These are phyloP conservation scores for Apis cerana DNA, from an alignment of 1,140 invertebrate species.

Conservation along the genomic window DNA sequence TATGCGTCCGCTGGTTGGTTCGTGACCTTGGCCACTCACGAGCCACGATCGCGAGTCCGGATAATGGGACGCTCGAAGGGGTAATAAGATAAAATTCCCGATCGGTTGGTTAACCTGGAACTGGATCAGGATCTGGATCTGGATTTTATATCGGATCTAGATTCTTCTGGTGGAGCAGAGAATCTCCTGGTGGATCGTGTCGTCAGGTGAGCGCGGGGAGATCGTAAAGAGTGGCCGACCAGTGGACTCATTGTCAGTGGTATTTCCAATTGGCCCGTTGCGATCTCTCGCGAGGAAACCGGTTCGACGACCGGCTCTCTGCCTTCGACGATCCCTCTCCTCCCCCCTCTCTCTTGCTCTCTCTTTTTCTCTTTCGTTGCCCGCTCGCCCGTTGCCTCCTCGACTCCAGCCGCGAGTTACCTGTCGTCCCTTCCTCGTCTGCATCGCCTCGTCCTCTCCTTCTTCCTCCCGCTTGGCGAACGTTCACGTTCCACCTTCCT, in stretches of 20 bases:
- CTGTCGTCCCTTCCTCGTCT: conserved; percentile 25
- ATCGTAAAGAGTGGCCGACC: conserved; percentile 57
- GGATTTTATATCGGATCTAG: conserved; percentile 51
- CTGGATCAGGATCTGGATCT: conserved; percentile 14
- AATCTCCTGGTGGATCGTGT: background rate
- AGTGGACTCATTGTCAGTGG: conserved; percentile 64
- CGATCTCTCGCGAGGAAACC: conserved; percentile 63
- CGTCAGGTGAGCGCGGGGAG: conserved; percentile 40
- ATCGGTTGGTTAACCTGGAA: conserved; percentile 1
- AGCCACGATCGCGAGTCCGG: conserved; percentile 17
- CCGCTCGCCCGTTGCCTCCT: background rate
- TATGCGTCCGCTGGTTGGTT: background rate
- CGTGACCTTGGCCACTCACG: conserved; percentile 28
- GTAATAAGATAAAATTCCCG: conserved; percentile 17
- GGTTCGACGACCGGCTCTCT: conserved; percentile 64
- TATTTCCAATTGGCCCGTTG: conserved; percentile 68
- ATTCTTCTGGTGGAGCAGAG: background rate
- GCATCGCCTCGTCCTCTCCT: conserved; percentile 25
- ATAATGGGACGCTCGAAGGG: background rate
- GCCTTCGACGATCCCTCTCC: background rate
- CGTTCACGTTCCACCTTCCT: conserved; percentile 28
- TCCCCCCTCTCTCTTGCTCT: background rate
- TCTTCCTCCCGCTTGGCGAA: conserved; percentile 5
- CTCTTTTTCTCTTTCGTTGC: background rate
- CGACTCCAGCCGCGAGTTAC: conserved; percentile 26